Evolutionary conservation across 2,888 invertebrate species (phyloP), one percentile per base, ranked within the genome.

Genomic region (Isoperla grammatica): DNA sequence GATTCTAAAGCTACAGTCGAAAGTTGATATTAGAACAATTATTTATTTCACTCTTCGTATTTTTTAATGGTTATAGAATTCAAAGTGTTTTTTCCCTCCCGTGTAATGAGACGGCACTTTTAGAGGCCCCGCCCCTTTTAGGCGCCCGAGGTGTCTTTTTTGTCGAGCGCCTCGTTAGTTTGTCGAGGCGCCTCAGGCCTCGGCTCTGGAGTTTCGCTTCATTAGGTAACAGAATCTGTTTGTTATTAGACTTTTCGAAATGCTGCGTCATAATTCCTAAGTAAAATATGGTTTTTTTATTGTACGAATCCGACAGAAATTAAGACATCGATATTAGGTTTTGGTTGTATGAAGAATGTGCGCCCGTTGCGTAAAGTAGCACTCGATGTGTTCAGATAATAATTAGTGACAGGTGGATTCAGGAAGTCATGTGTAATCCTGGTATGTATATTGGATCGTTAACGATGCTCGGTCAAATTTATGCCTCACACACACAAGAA

Each of bases 171-270:
- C 53, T 53, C 19, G 53, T 53, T 53, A 53, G 5, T 37, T 17
- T 13, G 37, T 19, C 53, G n/a, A 19, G 19, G 4, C 8, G 53
- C 53, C 19, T 4, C 1, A 39, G 39, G 40, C 53, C 29, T 29
- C 29, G 37, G 37, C 37, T 39, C 19, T 2, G 8, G 15, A n/a
- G 40, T 37, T 20, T 15, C 39, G 56, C 56, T 60, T 60, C 60
- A 56, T 60, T 60, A 60, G 40, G 12, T 22, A 40, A 48, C 40
- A 46, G 48, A 56, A 60, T 60, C 46, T 60, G 60, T 60, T 55
- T 60, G 54, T 55, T 60, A 56, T 46, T 19, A 53, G 53, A 53
- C 53, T 53, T 53, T 53, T 37, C 53, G 53, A 53, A 53, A 53
- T 53, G 53, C 53, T 9, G 17, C 6, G 53, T 53, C 53, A 53